Evolutionary conservation across 1,140 invertebrate genomes (phyloP).

Genomic region (Vanessa tameamea): DNA sequence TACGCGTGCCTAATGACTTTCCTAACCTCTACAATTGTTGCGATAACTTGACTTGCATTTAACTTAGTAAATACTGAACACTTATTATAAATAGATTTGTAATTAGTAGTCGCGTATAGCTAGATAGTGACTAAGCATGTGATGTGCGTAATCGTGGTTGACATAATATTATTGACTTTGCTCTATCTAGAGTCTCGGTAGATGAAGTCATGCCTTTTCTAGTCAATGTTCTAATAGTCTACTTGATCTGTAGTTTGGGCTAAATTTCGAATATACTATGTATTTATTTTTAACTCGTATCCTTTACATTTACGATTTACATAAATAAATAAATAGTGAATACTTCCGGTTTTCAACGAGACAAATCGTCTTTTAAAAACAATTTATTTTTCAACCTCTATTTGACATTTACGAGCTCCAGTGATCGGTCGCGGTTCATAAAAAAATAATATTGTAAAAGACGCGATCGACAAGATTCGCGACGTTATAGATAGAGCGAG

Average conservation of each 20-base stretch:
- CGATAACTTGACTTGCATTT: conserved; percentile 12
- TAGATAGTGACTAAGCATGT: conserved; percentile 4
- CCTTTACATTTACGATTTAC: neutral
- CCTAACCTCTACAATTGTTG: conserved; percentile 22
- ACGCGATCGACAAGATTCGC: conserved; percentile 30
- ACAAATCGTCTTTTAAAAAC: conserved; percentile 14
- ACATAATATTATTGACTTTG: conserved; percentile 17
- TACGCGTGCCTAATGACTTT: conserved; percentile 29
- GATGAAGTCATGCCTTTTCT: conserved; percentile 25
- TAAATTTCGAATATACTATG: neutral
- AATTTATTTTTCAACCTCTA: conserved; percentile 39
- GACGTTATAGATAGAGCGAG: conserved; percentile 44
- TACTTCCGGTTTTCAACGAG: conserved; percentile 4
- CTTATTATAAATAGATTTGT: conserved; percentile 11
- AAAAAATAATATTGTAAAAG: conserved; percentile 22
- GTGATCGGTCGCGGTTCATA: conserved; percentile 13
- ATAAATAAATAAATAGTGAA: neutral
- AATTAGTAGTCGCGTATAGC: neutral
- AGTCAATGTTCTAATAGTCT: conserved; percentile 15
- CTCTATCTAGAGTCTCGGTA: neutral
- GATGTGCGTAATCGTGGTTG: conserved; percentile 5
- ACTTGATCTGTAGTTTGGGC: neutral
- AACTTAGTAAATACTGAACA: neutral
- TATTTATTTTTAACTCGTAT: neutral
- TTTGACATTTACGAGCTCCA: conserved; percentile 32